Conservation (phyloP, 2,797 vertebrate genomes). For the Rallus crepitans region DNA sequence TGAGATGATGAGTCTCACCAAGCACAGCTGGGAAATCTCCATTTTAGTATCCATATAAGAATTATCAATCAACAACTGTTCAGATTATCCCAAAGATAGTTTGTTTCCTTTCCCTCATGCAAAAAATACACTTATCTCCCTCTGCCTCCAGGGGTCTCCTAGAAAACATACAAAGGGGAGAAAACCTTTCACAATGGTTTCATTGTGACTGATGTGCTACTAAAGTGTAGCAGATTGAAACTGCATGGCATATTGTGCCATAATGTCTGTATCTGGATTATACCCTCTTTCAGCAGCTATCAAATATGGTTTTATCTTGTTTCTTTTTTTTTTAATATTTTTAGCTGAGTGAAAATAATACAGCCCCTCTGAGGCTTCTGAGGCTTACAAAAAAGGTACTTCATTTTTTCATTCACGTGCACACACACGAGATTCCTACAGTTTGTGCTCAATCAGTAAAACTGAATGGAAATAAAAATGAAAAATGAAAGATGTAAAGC, state of each 20-base stretch:
- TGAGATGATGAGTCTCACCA: slow-evolving; percentile 35
- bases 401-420: slow-evolving; percentile 53
- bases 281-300: slow-evolving; percentile 53
- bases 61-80: slow-evolving; percentile 58
- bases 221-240: slow-evolving; percentile 19
- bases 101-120: neutral
- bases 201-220: slow-evolving; percentile 15
- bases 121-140: neutral
- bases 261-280: slow-evolving; percentile 26
- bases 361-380: slow-evolving; percentile 36
- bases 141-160: neutral
- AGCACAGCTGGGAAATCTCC: slow-evolving; percentile 61
- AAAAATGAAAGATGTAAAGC: slow-evolving; percentile 59
- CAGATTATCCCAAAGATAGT: neutral
- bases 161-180: slow-evolving; percentile 5
- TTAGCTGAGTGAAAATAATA: slow-evolving; percentile 47
- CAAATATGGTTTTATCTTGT: slow-evolving; percentile 26
- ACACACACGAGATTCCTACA: neutral
- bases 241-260: slow-evolving; percentile 13
- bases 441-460: slow-evolving; percentile 52
- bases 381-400: slow-evolving; percentile 52
- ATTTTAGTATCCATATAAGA: slow-evolving; percentile 36
- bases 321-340: slow-evolving; percentile 29
- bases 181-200: slow-evolving; percentile 30
- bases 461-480: slow-evolving; percentile 64